Percentiles rank a stretch among this genome's conserved stretches.
Conservation (phyloP, 2,888 invertebrate genomes). For the Antheraea yamamai region DNA sequence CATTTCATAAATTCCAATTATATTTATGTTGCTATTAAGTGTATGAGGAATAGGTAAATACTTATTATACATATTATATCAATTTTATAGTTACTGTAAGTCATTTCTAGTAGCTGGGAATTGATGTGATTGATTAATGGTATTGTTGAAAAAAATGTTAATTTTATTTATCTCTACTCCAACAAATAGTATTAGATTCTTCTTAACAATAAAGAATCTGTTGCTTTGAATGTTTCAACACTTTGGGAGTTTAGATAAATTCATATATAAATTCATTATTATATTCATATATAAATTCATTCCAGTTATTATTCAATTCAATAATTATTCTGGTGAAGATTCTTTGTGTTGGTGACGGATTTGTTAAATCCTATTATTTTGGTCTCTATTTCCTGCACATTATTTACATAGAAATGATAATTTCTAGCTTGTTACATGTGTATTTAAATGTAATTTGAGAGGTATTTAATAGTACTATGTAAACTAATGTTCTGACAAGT, state of each 20-base stretch:
- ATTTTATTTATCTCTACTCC: background rate
- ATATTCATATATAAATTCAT: too few species aligned
- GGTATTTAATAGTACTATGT: too few species aligned
- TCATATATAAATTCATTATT: too few species aligned
- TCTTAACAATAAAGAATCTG: background rate
- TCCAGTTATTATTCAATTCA: too few species aligned
- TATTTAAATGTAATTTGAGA: too few species aligned
- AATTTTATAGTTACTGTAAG: background rate
- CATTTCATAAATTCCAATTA: background rate
- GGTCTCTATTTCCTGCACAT: background rate
- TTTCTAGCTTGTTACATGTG: background rate
- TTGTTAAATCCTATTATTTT: background rate
- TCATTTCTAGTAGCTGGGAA: background rate
- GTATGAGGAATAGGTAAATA: background rate
- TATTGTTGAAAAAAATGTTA: background rate
- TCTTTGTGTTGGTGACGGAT: background rate
- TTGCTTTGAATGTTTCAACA: background rate
- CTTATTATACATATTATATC: background rate
- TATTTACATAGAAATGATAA: background rate
- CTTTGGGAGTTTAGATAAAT: too few species aligned
- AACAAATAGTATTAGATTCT: background rate
- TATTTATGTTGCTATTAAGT: background rate
- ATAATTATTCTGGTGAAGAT: background rate
- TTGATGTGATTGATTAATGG: too few species aligned
- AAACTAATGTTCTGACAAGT: background rate